These are phyloP conservation scores for Eudasyphora cyanicolor DNA, from an alignment of 2,888 invertebrate genomes.

Conservation along the genomic window DNA sequence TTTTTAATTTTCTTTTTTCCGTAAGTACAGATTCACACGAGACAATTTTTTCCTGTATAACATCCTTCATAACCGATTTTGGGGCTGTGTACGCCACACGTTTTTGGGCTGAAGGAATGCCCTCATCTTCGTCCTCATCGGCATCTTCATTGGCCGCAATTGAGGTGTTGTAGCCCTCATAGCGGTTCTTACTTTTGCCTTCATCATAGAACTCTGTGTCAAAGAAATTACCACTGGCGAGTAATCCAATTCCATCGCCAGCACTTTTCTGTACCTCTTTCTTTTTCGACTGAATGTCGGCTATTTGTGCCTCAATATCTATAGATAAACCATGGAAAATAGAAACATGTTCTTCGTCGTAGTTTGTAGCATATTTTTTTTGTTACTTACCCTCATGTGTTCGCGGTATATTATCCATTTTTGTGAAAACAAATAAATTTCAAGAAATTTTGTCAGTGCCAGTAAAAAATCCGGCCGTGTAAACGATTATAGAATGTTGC, in stretches of 20 bases:
- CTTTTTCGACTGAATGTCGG: conserved; percentile 93
- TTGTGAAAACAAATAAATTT: no score
- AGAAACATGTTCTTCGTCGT: neutral
- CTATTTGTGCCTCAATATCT: conserved; percentile 97
- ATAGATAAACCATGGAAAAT: conserved; percentile 67
- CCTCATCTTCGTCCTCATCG: conserved; percentile 90
- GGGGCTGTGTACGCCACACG: conserved; percentile 91
- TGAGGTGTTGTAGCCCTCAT: conserved; percentile 96
- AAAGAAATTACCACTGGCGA: conserved; percentile 90
- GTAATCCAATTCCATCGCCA: conserved; percentile 90
- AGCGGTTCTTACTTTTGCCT: conserved; percentile 86
- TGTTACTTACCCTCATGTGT: conserved; percentile 88
- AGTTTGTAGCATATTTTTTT: neutral
- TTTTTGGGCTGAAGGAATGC: conserved; percentile 85
- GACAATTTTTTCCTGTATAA: conserved; percentile 93
- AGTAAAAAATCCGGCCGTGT: no score
- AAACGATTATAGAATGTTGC: no score
- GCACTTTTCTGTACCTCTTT: conserved; percentile 85
- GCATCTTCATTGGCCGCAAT: conserved; percentile 98
- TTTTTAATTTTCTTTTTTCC: no score
- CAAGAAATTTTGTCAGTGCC: no score
- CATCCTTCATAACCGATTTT: conserved; percentile 92
- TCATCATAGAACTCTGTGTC: conserved; percentile 96
- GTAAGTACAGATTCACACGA: no score
- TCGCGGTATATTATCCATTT: conserved; percentile 89